These are phyloP conservation scores for Dicentrarchus labrax DNA, from an alignment of 2,113 vertebrate genomes.

Conservation along the genomic window DNA sequence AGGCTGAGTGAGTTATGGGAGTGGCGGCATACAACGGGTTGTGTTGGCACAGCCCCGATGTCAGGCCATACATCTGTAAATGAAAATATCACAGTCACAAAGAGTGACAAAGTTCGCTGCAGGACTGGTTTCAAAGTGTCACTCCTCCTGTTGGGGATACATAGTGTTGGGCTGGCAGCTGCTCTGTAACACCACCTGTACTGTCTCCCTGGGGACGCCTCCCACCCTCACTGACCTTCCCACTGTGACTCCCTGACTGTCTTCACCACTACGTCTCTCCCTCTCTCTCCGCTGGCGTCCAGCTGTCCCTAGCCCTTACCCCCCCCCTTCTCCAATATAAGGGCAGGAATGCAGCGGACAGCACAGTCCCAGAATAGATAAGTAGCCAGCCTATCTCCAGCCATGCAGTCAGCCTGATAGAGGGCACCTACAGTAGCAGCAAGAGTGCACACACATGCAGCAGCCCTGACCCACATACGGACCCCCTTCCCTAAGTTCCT, in stretches of 20 bases:
- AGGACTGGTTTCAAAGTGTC: slow-evolving; percentile 58
- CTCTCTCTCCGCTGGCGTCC: slow-evolving; percentile 45
- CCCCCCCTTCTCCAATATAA: slow-evolving; percentile 75
- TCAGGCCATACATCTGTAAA: slow-evolving; percentile 45
- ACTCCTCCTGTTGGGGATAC: slow-evolving; percentile 17
- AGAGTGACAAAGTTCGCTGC: slow-evolving; percentile 54
- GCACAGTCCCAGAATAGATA: slow-evolving; percentile 79
- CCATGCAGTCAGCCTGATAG: slow-evolving; percentile 52
- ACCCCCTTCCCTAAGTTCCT: slow-evolving; percentile 1
- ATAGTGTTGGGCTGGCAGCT: slow-evolving; percentile 43
- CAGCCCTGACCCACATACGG: slow-evolving; percentile 11
- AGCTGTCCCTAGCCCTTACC: slow-evolving; percentile 69
- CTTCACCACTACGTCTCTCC: slow-evolving; percentile 40
- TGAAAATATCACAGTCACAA: slow-evolving; percentile 63
- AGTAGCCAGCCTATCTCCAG: slow-evolving; percentile 59
- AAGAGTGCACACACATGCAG: slow-evolving; percentile 31
- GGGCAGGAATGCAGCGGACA: slow-evolving; percentile 77
- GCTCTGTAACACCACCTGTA: slow-evolving; percentile 66
- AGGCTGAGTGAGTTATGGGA: slow-evolving; percentile 41
- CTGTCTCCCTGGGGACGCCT: slow-evolving; percentile 39
- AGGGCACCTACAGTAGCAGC: slow-evolving; percentile 62
- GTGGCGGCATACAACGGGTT: slow-evolving; percentile 1
- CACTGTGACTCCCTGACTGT: slow-evolving; percentile 49
- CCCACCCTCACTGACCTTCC: slow-evolving; percentile 60
- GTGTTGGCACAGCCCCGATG: slow-evolving; percentile 23